These are phyloP conservation scores for Peromyscus aztecus DNA, from an alignment of 2,797 vertebrate genomes.

Conservation along the genomic window DNA sequence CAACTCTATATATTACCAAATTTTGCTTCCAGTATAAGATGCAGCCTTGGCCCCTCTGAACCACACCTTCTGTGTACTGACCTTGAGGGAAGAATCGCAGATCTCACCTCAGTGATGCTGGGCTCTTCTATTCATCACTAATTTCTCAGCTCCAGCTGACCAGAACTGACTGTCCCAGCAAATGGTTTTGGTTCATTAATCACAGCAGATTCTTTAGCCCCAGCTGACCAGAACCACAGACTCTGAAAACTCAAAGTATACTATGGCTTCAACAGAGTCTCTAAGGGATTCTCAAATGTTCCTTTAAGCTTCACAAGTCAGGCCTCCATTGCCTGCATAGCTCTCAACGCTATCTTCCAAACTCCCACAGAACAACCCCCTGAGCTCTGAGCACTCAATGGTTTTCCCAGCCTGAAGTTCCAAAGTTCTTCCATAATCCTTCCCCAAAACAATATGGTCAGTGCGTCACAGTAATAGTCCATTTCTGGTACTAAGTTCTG, in stretches of 20 bases:
- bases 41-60: not conserved
- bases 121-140: not conserved
- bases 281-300: not conserved
- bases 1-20: not conserved
- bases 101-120: not conserved
- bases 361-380: not conserved
- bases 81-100: not conserved
- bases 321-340: not conserved
- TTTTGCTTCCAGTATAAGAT: not conserved
- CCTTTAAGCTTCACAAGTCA: not conserved
- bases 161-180: not conserved
- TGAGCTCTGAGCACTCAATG: not conserved
- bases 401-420: not conserved
- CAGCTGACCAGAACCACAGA: not conserved
- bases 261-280: not conserved
- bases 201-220: not conserved
- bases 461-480: not conserved
- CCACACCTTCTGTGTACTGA: not conserved
- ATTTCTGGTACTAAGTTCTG: not conserved
- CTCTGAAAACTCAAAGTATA: not conserved
- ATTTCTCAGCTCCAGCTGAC: not conserved
- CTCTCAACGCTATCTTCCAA: not conserved
- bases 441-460: not conserved
- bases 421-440: not conserved
- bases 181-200: not conserved